These are phyloP conservation scores for Odontomachus brunneus DNA, from an alignment of 1,140 invertebrate species.

Conservation along the genomic window DNA sequence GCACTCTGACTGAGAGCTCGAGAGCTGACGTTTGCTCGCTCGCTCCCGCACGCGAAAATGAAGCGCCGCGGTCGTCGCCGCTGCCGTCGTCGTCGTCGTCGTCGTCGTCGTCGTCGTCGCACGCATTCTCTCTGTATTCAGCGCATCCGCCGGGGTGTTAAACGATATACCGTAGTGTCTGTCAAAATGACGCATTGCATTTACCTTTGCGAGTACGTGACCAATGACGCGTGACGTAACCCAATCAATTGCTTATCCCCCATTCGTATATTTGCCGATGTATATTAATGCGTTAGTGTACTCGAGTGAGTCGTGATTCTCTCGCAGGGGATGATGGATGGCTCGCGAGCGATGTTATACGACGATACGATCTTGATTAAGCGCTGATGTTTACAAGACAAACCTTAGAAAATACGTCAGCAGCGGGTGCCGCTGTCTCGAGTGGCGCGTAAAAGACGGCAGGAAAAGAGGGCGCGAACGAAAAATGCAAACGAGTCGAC, in stretches of 20 bases:
- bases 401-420: constrained; percentile 43
- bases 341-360: constrained; percentile 63
- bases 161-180: constrained; percentile 56
- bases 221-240: constrained; percentile 72
- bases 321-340: constrained; percentile 70
- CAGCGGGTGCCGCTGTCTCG: neutral
- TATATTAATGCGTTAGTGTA: constrained; percentile 63
- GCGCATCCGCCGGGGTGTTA: constrained; percentile 54
- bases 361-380: constrained; percentile 69
- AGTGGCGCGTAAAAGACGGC: neutral
- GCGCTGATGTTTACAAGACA: constrained; percentile 55
- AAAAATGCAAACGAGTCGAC: no score
- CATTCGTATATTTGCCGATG: constrained; percentile 72
- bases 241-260: constrained; percentile 72
- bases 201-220: constrained; percentile 62
- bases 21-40: no score
- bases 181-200: constrained; percentile 72
- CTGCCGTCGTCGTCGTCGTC: neutral
- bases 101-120: neutral
- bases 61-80: neutral
- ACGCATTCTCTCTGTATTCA: constrained; percentile 39
- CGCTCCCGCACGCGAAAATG: constrained; percentile 37
- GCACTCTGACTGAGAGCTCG: no score
- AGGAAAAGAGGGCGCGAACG: neutral
- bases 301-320: constrained; percentile 61